phyloP scores from a whole-genome alignment of 2,113 vertebrate species.

The Saimiri boliviensis region DNA sequence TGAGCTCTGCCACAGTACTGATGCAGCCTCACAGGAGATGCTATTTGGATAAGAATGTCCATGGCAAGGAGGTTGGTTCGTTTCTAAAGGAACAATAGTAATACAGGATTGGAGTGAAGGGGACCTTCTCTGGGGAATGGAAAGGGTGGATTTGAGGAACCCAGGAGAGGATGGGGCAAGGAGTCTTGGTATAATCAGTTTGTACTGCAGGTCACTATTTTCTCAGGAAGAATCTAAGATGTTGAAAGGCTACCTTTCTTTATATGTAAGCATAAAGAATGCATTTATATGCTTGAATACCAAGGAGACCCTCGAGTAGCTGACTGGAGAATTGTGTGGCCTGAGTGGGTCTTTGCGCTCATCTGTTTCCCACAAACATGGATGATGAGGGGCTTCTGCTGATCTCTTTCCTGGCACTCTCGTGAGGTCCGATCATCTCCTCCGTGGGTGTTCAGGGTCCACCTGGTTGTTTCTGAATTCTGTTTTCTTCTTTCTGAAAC shows the following conservation, averaged over 20 bases:
- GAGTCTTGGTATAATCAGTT: not conserved
- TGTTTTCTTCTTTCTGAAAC: not conserved
- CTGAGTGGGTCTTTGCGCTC: not conserved
- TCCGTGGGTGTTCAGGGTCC: not conserved
- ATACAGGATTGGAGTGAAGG: not conserved
- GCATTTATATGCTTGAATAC: not conserved
- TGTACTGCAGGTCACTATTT: not conserved
- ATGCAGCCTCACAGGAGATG: fast-evolving
- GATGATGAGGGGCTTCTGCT: not conserved
- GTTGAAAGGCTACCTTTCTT: not conserved
- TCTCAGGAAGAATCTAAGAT: not conserved
- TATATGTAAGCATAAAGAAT: too few relatives aligned
- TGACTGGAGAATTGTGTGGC: not conserved
- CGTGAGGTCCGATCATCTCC: not conserved
- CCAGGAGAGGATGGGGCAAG: not conserved
- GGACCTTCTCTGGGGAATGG: not conserved
- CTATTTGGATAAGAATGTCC: not conserved
- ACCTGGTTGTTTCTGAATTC: not conserved
- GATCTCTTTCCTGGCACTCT: not conserved
- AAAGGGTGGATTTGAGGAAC: not conserved
- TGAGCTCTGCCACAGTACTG: not conserved
- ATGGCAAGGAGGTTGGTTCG: not conserved
- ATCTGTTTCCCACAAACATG: too few relatives aligned
- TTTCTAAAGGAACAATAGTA: not conserved
- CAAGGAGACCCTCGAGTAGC: not conserved